These are phyloP conservation scores for Lutjanus erythropterus DNA, from an alignment of 2,113 vertebrate genomes.

Conservation along the genomic window DNA sequence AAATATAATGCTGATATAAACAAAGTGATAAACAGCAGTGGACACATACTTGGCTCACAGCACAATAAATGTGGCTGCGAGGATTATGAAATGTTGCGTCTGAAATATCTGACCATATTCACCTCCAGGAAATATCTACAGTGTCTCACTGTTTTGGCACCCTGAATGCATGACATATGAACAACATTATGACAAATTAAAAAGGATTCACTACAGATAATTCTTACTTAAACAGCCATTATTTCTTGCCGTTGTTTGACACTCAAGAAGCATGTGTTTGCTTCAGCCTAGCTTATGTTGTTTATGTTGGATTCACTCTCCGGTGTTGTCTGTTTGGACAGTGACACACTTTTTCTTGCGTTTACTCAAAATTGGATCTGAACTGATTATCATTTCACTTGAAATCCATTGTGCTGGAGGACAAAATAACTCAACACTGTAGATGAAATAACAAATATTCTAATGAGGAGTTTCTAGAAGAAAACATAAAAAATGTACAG, in stretches of 20 bases:
- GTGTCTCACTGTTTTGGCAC: constrained; percentile 8
- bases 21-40: constrained; percentile 27
- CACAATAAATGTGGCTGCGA: constrained; percentile 8
- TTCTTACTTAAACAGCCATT: neutral
- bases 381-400: neutral
- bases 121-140: constrained; percentile 20
- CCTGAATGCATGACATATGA: constrained; percentile 5
- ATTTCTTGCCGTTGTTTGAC: constrained; percentile 32
- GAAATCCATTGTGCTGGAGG: neutral
- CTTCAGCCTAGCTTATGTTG: neutral
- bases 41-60: constrained; percentile 38
- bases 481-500: neutral
- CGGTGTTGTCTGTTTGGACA: neutral
- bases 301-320: constrained; percentile 14
- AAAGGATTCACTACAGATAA: neutral
- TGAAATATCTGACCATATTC: constrained; percentile 35
- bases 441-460: neutral
- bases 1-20: constrained; percentile 24
- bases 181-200: neutral
- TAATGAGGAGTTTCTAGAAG: neutral
- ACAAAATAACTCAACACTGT: neutral
- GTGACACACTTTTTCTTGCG: neutral
- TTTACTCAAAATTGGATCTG: neutral
- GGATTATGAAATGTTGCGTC: constrained; percentile 22
- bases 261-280: neutral